A percentile compares a stretch with the other conserved stretches of the same genome.
These are phyloP conservation scores for Steatocranus sp. DNA, from an alignment of 2,797 vertebrate genomes.

Conservation along the genomic window DNA sequence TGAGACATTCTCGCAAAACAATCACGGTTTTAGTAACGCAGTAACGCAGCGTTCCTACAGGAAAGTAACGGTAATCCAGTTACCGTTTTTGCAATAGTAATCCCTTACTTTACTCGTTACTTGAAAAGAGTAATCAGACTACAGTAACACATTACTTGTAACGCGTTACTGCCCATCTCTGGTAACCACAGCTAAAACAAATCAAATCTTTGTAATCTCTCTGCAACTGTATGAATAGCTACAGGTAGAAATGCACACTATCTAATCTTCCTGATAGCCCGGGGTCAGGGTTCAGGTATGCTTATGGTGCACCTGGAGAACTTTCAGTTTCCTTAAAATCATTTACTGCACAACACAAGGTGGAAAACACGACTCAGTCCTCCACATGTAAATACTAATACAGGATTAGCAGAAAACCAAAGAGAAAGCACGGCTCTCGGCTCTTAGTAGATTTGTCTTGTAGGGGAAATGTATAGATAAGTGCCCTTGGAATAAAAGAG, in stretches of 20 bases:
- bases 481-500: slow-evolving; percentile 28
- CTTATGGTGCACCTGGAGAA: not conserved
- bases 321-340: not conserved
- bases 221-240: not conserved
- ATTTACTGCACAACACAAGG: not conserved
- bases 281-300: accelerated
- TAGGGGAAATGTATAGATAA: not conserved
- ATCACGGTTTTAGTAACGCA: too few relatives aligned
- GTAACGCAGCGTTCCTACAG: too few relatives aligned
- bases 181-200: accelerated
- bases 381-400: not conserved
- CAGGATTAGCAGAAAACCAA: not conserved
- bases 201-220: not conserved
- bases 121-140: too few relatives aligned
- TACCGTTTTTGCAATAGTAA: too few relatives aligned
- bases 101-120: too few relatives aligned
- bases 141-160: too few relatives aligned
- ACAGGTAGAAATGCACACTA: not conserved
- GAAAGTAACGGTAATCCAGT: too few relatives aligned
- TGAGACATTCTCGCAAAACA: too few relatives aligned
- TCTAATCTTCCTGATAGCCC: not conserved
- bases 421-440: not conserved
- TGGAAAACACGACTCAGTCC: not conserved
- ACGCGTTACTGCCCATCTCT: too few relatives aligned
- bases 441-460: not conserved